phyloP scores from a whole-genome alignment of 2,888 invertebrate species.

The Diarsia dahlii region DNA sequence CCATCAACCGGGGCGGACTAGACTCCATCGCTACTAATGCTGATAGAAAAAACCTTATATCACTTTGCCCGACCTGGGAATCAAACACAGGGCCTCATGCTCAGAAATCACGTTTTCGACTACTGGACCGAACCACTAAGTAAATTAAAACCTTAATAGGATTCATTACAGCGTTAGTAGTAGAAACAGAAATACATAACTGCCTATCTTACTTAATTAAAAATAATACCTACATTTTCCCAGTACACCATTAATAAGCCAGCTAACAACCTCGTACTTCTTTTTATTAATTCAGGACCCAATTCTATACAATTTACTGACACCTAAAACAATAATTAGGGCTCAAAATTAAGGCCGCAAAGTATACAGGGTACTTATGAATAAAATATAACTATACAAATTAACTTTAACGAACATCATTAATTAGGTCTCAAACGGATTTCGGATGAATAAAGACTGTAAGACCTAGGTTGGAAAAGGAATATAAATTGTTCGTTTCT shows the following conservation, averaged over 20 bases:
- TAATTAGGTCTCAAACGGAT: constrained; percentile 32
- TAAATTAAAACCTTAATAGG: background rate
- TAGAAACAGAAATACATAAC: background rate
- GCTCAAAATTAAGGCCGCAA: constrained; percentile 21
- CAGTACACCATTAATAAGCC: constrained; percentile 10
- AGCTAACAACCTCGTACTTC: constrained; percentile 16
- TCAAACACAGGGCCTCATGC: too few species aligned
- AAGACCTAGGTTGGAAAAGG: background rate
- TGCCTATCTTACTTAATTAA: background rate
- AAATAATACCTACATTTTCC: background rate
- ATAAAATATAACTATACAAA: constrained; percentile 42
- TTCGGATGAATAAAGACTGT: constrained; percentile 1
- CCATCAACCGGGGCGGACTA: too few species aligned
- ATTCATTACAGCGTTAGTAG: background rate
- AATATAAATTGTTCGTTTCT: background rate
- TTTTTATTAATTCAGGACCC: constrained; percentile 37
- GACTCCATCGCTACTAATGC: too few species aligned
- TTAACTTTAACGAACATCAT: constrained; percentile 34
- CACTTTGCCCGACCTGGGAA: too few species aligned
- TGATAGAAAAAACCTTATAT: too few species aligned
- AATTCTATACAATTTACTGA: constrained; percentile 18
- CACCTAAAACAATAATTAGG: constrained; percentile 44
- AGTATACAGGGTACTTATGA: constrained; percentile 26
- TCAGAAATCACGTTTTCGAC: too few species aligned
- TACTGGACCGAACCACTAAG: background rate